Base-by-base conservation (phyloP, 2,888 invertebrate genomes). In the Megalurothrips usitatus region DNA sequence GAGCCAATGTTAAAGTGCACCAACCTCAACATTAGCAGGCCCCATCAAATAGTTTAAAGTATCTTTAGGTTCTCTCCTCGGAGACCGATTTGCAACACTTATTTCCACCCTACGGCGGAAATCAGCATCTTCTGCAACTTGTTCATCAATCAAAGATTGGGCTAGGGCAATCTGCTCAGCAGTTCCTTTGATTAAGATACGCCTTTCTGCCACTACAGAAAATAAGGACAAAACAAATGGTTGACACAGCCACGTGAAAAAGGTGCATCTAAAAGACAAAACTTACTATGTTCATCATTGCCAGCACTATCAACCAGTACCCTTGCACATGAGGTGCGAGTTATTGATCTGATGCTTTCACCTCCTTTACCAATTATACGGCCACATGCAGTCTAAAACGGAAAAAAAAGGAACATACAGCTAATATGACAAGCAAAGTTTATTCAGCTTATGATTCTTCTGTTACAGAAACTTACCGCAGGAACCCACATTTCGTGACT, bases 331-430 rank as follows among this genome's bases (percentile, higher is more conserved):
- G 95, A 94, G 19, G 89, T 87, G 84, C 91, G 91, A 82, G 92
- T 91, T 81, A 97, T 94, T 79, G 92, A 90, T 80, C 91, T 90
- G 80, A 96, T 91, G 78, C 89, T 91, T 81, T 93, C 93, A 0
- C 95, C 95, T 80, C 92, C 91, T 80, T 91, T 88, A 0, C 94
- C 96, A 84, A 95, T 94, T 80, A 97, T 92, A 85, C 91, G 90
- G 1, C 93, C 93, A 80, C 92, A 90, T 43, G 92, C 89, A 86
- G 90, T 90, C 80, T 89, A 87, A 75, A 84, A 63, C 81, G 17
- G 52, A 81, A 81, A 48, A 80, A 80, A 79, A 26, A 26, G 1
- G 17, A 11, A 58, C n/a, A 58, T 17, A 52, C 1, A 52, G 17
- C 17, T 58, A 58, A 10, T 8, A 19, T 58, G 12, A 2, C 6